Conservation (phyloP, 2,797 vertebrate genomes). For the Chaetodon trifasciatus region DNA sequence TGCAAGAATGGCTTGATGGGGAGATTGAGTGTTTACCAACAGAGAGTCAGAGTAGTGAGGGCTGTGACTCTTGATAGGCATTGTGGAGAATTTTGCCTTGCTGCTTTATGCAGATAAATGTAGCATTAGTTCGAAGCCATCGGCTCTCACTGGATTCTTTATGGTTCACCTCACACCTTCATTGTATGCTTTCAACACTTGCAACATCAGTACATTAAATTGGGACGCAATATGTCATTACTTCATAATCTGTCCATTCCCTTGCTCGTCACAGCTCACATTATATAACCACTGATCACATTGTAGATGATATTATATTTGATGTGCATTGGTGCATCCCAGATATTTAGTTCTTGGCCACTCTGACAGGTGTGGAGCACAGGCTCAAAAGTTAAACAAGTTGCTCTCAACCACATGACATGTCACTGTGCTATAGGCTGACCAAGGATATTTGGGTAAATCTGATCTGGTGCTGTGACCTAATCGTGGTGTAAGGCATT, state of each 20-base stretch:
- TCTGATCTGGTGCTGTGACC: neutral
- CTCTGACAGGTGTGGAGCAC: neutral
- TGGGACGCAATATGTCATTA: neutral
- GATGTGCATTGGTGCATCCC: neutral
- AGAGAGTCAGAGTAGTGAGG: neutral
- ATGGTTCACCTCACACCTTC: neutral
- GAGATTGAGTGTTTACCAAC: neutral
- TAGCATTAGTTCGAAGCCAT: constrained; percentile 1
- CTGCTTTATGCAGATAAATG: constrained; percentile 17
- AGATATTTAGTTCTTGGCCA: neutral
- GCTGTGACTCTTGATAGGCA: neutral
- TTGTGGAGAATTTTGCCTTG: constrained; percentile 1
- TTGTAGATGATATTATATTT: neutral
- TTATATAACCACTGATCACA: constrained; percentile 1
- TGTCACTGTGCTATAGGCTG: neutral
- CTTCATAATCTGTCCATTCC: neutral
- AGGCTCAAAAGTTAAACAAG: neutral
- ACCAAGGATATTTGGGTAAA: neutral
- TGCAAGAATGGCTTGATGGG: neutral
- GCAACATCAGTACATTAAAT: neutral
- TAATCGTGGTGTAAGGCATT: neutral
- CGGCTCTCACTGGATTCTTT: neutral
- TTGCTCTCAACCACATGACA: neutral
- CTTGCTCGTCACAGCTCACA: neutral
- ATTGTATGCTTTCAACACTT: neutral